Percentiles rank a stretch among this genome's conserved stretches.
These are phyloP conservation scores for Henricia sp. DNA, from an alignment of 53 echinoderm and acorn worm genomes.

Conservation along the genomic window DNA sequence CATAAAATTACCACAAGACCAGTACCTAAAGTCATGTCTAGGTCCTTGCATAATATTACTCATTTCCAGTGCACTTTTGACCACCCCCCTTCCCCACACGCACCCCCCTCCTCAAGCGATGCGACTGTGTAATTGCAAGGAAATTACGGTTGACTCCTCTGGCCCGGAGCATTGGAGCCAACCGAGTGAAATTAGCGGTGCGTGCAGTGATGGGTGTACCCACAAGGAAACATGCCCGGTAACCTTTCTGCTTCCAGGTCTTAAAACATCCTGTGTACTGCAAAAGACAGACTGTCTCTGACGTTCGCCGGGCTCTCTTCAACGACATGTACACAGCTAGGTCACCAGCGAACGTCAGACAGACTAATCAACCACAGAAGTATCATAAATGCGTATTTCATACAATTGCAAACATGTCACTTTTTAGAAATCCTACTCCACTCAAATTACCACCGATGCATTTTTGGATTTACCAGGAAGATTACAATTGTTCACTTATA, in stretches of 20 bases:
- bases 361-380: too few relatives aligned
- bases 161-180: conserved; percentile 13
- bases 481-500: too few relatives aligned
- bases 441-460: too few relatives aligned
- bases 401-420: too few relatives aligned
- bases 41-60: conserved; percentile 20
- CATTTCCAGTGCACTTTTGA: conserved; percentile 24
- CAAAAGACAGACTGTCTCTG: too few relatives aligned
- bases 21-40: neutral
- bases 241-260: conserved; percentile 11
- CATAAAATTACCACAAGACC: neutral
- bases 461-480: too few relatives aligned
- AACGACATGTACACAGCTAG: too few relatives aligned
- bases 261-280: neutral
- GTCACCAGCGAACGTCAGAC: too few relatives aligned
- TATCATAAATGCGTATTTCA: too few relatives aligned
- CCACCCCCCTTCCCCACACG: neutral
- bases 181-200: conserved; percentile 51
- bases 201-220: conserved; percentile 47
- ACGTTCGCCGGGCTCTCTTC: neutral
- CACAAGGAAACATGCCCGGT: conserved; percentile 23
- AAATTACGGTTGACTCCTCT: conserved; percentile 46
- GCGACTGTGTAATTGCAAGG: conserved; percentile 32
- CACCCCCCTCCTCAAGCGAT: too few relatives aligned
- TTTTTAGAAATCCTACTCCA: too few relatives aligned